Base-by-base conservation (phyloP, 2,888 invertebrate genomes). In the Tuberolachnus salignus region DNA sequence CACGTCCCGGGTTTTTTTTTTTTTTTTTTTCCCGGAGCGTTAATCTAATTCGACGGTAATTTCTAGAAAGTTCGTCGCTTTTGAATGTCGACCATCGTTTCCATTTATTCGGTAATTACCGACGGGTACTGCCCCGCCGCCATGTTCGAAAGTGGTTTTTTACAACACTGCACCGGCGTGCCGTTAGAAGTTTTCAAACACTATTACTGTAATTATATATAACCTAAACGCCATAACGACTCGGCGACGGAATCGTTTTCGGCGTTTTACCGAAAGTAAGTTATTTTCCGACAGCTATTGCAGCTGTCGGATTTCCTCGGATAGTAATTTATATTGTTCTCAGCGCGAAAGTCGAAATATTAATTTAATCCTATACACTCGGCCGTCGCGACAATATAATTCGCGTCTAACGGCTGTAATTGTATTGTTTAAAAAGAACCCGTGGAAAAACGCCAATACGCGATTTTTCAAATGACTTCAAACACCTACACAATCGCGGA, bases 51-150 rank as follows among this genome's bases (percentile, higher is more conserved):
- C n/a, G 63, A 34, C 6, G 34, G 63, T 73, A 63, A 51, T 63
- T 72, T 19, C 49, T 19, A 6, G 11, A 73, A 63, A 34, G 51
- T 63, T 49, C 51, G 42, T 51, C 4, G 13, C 34, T 2, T 42
- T 34, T 51, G 51, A 73, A 51, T 21, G 63, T 63, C 73, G 63
- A 51, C 63, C 34, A 34, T 73, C 42, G 63, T 63, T 72, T 21
- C 61, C 61, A n/a, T 63, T 51, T 73, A 53, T 63, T 42, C 51
- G 51, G 21, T 63, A 63, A 73, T 63, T 63, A 73, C 51, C 34
- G 51, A 21, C 51, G 21, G 16, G 51, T 63, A 73, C 63, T 73
- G 63, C 42, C n/a, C n/a, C 26, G 59, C 19, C 19, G 44, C 57
- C 70, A 21, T 19, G 49, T 61, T 63, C 34, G n/a, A 51, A 42